A percentile compares a stretch with the other conserved stretches of the same genome.
These are phyloP conservation scores for Pseudomyrmex cubaensis DNA, from an alignment of 1,140 invertebrate genomes.

Conservation along the genomic window DNA sequence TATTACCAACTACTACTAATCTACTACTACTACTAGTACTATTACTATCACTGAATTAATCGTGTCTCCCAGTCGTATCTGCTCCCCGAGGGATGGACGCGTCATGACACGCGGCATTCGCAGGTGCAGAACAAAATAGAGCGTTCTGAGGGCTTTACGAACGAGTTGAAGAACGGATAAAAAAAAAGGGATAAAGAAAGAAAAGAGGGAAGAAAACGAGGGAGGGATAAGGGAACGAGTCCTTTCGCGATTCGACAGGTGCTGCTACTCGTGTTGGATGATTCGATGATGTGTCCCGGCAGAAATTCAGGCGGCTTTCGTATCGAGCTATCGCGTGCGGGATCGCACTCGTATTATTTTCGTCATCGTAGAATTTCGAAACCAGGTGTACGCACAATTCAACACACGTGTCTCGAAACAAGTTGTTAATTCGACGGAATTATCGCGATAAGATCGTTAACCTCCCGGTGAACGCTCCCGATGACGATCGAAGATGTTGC, in stretches of 20 bases:
- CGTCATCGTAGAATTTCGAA: constrained; percentile 12
- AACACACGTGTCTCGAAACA: not conserved
- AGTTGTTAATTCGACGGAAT: not conserved
- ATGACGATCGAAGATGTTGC: not conserved
- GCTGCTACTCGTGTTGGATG: constrained; percentile 31
- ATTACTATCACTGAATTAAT: constrained; percentile 45
- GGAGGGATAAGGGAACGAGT: not conserved
- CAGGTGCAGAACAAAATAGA: constrained; percentile 62
- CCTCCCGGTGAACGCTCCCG: not conserved
- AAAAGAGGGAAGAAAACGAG: not conserved
- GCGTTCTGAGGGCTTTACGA: constrained; percentile 37
- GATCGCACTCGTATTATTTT: constrained; percentile 12
- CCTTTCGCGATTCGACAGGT: constrained; percentile 39
- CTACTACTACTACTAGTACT: constrained; percentile 42
- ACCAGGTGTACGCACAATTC: not conserved
- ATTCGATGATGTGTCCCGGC: not conserved
- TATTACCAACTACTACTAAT: constrained; percentile 46
- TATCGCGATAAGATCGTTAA: constrained; percentile 5
- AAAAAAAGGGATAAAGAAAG: not conserved
- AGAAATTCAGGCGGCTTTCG: constrained; percentile 31
- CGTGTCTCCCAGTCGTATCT: constrained; percentile 49
- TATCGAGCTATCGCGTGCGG: constrained; percentile 12
- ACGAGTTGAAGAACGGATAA: not conserved
- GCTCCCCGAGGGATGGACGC: constrained; percentile 39
- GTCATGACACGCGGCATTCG: constrained; percentile 60